phyloP scores from a whole-genome alignment of 2,888 invertebrate species.

The Habrosyne pyritoides region DNA sequence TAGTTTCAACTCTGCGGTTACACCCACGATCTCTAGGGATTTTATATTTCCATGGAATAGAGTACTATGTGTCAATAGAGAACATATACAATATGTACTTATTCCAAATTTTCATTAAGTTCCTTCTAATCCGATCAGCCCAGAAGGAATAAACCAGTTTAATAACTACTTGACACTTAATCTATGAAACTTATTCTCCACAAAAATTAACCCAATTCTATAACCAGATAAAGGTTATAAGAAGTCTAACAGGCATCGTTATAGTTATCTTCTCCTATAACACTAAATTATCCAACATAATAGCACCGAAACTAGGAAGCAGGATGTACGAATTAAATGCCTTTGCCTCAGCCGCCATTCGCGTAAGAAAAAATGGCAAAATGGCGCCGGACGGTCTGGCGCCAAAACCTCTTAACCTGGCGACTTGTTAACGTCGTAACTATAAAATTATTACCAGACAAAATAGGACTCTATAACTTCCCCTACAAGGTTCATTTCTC shows the following conservation, averaged over 20 bases:
- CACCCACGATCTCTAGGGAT: too few species aligned
- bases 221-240: conserved; percentile 29
- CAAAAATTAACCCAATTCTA: not conserved
- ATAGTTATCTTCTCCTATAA: conserved; percentile 57
- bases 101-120: too few species aligned
- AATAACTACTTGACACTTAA: too few species aligned
- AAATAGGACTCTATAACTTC: not conserved
- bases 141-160: too few species aligned
- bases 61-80: too few species aligned
- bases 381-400: conserved; percentile 72
- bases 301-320: conserved; percentile 65
- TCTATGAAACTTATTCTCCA: not conserved
- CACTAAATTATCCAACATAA: conserved; percentile 71
- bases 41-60: too few species aligned
- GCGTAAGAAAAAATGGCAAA: conserved; percentile 55
- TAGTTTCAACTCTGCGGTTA: too few species aligned
- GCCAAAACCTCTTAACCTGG: conserved; percentile 54
- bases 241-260: conserved; percentile 43
- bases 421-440: conserved; percentile 43
- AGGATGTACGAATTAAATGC: conserved; percentile 54
- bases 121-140: too few species aligned
- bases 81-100: too few species aligned
- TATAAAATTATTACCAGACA: not conserved
- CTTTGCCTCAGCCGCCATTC: conserved; percentile 42
- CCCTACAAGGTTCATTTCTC: conserved; percentile 6